These are phyloP conservation scores for Halcyon senegalensis DNA, from an alignment of 2,113 vertebrate species.

Conservation along the genomic window DNA sequence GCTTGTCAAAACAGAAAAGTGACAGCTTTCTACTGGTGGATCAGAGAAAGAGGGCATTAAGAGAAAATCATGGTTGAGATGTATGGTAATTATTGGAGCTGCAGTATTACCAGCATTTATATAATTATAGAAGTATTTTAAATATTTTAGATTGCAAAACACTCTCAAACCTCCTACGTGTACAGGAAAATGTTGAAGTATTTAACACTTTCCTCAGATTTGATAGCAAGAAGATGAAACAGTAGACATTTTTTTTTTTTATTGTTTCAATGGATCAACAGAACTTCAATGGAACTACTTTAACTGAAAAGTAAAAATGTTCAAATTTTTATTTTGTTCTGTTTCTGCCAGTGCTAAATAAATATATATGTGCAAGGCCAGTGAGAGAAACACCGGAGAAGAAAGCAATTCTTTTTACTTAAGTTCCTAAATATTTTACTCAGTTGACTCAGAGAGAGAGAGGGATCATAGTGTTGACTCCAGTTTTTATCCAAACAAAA, in stretches of 20 bases:
- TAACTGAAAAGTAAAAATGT: not conserved
- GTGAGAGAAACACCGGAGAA: not conserved
- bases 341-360: not conserved
- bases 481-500: not conserved
- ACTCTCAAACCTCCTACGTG: not conserved
- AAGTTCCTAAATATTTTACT: not conserved
- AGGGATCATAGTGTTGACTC: not conserved
- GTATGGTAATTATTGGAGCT: not conserved
- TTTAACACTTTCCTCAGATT: not conserved
- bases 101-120: not conserved
- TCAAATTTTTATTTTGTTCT: not conserved
- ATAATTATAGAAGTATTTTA: not conserved
- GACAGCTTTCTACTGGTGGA: not conserved
- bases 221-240: not conserved
- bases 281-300: not conserved
- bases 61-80: not conserved
- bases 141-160: not conserved
- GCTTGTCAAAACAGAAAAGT: not conserved
- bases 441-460: not conserved
- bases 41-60: not conserved
- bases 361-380: not conserved
- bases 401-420: not conserved
- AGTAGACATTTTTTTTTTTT: rapidly evolving
- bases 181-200: not conserved
- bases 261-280: not conserved